Conservation (phyloP, 2,797 vertebrate genomes). For the Tapirus indicus region DNA sequence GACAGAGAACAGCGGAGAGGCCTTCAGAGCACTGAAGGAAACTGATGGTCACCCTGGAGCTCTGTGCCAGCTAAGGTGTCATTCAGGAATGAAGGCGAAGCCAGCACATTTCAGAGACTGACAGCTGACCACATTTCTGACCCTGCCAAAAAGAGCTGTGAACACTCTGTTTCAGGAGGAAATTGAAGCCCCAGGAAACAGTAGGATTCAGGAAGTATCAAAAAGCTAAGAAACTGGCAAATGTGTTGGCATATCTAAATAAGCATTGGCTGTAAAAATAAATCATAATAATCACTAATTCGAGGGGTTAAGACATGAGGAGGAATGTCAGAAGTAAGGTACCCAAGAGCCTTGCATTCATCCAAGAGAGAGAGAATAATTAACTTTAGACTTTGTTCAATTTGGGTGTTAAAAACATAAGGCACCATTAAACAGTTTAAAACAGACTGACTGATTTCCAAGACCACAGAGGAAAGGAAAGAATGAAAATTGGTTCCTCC, state of each 20-base stretch:
- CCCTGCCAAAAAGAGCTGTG: not conserved
- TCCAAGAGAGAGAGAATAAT: not conserved
- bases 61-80: rapidly evolving
- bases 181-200: not conserved
- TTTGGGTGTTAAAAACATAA: not conserved
- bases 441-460: not conserved
- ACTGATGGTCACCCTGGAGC: no score
- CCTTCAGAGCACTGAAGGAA: not conserved
- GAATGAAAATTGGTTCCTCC: not conserved
- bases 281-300: rapidly evolving
- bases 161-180: rapidly evolving
- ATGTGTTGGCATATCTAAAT: rapidly evolving
- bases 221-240: not conserved
- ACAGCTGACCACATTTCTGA: rapidly evolving
- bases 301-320: rapidly evolving
- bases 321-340: no score
- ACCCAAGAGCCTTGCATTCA: not conserved
- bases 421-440: not conserved
- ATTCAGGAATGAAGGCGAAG: not conserved
- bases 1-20: not conserved
- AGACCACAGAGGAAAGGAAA: not conserved
- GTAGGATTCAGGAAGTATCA: rapidly evolving
- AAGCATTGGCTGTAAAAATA: no score
- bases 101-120: not conserved
- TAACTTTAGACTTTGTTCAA: rapidly evolving